phyloP scores from a whole-genome alignment of 2,113 vertebrate genomes.

The Tragelaphus strepsiceros region DNA sequence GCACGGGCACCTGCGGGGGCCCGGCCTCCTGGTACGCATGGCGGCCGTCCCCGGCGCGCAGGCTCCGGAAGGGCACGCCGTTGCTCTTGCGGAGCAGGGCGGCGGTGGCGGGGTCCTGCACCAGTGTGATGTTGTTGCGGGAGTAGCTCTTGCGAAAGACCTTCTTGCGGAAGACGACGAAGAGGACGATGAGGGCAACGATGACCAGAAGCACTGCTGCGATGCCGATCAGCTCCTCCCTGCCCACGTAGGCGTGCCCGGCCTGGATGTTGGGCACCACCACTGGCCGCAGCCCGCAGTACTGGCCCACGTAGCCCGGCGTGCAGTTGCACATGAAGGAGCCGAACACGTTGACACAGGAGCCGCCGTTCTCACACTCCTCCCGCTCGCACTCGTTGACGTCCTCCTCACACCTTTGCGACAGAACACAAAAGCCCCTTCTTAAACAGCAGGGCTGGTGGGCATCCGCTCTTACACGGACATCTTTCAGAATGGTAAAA shows the following conservation, averaged over 20 bases:
- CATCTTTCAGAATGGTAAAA: neutral
- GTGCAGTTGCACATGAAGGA: conserved; percentile 98
- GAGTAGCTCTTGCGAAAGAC: conserved; percentile 97
- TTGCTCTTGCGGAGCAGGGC: conserved; percentile 96
- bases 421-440: neutral
- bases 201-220: conserved; percentile 93
- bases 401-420: conserved; percentile 92
- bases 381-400: conserved; percentile 93
- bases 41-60: conserved; percentile 87
- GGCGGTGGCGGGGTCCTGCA: conserved; percentile 95
- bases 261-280: conserved; percentile 97
- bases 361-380: conserved; percentile 93
- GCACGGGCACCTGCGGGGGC: conserved; percentile 94
- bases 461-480: accelerated
- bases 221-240: conserved; percentile 96
- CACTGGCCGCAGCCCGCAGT: conserved; percentile 91
- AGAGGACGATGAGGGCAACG: conserved; percentile 88
- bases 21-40: conserved; percentile 90
- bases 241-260: conserved; percentile 92
- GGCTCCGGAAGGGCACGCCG: conserved; percentile 89
- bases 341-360: conserved; percentile 93
- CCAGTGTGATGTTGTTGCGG: conserved; percentile 92
- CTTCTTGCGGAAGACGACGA: conserved; percentile 95
- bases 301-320: conserved; percentile 90
- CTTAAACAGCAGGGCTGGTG: neutral